phyloP scores from a whole-genome alignment of 2,113 vertebrate genomes.

The Thomomys bottae region DNA sequence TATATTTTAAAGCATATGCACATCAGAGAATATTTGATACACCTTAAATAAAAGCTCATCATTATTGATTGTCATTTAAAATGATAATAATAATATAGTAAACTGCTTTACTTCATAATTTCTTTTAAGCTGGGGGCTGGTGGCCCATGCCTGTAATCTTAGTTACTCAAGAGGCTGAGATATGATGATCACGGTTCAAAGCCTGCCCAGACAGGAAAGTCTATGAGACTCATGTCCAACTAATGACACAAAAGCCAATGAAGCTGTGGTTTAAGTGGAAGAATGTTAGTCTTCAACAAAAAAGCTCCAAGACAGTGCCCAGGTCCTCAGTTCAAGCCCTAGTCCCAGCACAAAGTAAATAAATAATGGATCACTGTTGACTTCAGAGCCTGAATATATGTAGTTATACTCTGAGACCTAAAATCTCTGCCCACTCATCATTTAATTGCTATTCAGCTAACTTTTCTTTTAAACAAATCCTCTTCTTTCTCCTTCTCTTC shows the following conservation, averaged over 20 bases:
- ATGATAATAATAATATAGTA: conserved; percentile 54
- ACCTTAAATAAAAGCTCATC: conserved; percentile 61
- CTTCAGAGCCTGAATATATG: conserved; percentile 3
- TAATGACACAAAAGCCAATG: too few relatives aligned
- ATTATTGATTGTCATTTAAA: conserved; percentile 65
- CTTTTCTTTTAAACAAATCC: neutral
- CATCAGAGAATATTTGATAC: conserved; percentile 67
- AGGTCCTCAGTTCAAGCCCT: too few relatives aligned
- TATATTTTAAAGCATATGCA: conserved; percentile 71
- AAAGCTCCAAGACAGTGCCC: too few relatives aligned
- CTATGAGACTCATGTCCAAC: too few relatives aligned
- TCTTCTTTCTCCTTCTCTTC: too few relatives aligned
- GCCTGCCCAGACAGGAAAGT: too few relatives aligned
- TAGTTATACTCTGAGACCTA: neutral
- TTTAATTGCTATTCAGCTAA: conserved; percentile 22
- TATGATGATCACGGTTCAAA: too few relatives aligned
- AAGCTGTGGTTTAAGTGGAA: too few relatives aligned
- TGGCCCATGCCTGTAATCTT: too few relatives aligned
- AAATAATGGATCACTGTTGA: neutral
- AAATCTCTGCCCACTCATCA: neutral
- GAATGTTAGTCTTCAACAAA: too few relatives aligned
- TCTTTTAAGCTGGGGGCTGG: neutral
- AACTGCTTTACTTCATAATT: conserved; percentile 43
- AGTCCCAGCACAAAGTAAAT: neutral
- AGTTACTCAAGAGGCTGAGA: too few relatives aligned